Base-by-base conservation (phyloP, 2,888 invertebrate genomes). In the Andrena flavipes region DNA sequence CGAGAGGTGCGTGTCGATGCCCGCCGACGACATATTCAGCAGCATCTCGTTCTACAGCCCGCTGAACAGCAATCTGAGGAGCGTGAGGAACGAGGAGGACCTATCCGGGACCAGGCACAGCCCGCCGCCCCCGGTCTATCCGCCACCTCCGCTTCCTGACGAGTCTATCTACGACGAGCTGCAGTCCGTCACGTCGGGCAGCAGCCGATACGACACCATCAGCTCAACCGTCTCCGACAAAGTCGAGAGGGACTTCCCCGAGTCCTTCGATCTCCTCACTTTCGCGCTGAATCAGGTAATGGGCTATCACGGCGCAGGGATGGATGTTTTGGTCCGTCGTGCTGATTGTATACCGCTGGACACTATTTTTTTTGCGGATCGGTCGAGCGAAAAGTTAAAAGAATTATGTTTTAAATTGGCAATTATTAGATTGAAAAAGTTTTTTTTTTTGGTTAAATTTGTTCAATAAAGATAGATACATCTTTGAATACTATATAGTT, bases 31-130 rank as follows among this genome's bases (percentile, higher is more conserved):
- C 6, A 95, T 92, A 13, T 97, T 97, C 94, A 96, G 95, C 88
- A 95, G 95, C 62, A 96, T 96, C 82, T 95, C 95, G 82, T 96
- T 96, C 89, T 95, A 96, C 86, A 96, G 96, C 20, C 96, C 96
- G 0, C 69, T 92, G 30, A 89, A 87, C 54, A 88, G 85, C 6
- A 92, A 92, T 84, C 90, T 91, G 56, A 87, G 88, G 51, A 91
- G 89, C 62, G 86, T 89, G 64, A 91, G 86, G 81, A 91, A 91
- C 69, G 92, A 93, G 74, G 93, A 93, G 72, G 89, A 93, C 65
- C 85, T 91, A 13, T 88, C 91, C 76, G 88, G 89, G 10, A 74
- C 70, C 48, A 86, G 91, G 73, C 90, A 91, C 76, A 94, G 94
- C 87, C 93, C 94, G 73, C 95, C 95, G 54, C 95, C 96, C 20